phyloP scores from a whole-genome alignment of 2,797 vertebrate genomes.

The Poecilia velifera region DNA sequence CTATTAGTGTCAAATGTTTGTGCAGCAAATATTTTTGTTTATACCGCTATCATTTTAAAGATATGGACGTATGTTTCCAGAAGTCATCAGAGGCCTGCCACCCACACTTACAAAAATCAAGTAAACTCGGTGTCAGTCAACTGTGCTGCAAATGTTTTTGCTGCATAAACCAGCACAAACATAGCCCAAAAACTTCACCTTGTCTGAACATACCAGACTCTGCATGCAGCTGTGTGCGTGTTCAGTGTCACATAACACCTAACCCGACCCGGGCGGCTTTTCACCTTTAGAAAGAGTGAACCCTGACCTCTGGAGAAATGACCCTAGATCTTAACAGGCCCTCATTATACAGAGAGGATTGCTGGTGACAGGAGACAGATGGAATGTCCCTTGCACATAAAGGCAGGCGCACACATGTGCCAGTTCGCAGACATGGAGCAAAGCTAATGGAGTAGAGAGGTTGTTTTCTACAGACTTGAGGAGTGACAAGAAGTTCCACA shows the following conservation, averaged over 20 bases:
- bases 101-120: not conserved
- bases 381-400: conserved; percentile 61
- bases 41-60: too few species aligned
- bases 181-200: conserved; percentile 5
- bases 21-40: too few species aligned
- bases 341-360: conserved; percentile 70
- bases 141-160: too few species aligned
- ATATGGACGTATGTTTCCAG: too few species aligned
- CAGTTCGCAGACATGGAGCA: conserved; percentile 43
- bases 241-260: conserved; percentile 76
- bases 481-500: conserved; percentile 64
- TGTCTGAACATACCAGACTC: conserved; percentile 30
- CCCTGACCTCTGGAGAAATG: conserved; percentile 67
- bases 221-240: conserved; percentile 67
- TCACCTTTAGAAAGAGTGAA: conserved; percentile 68
- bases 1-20: too few species aligned
- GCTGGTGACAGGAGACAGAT: conserved; percentile 76
- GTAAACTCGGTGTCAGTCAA: not conserved
- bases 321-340: conserved; percentile 76
- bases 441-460: conserved; percentile 60
- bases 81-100: too few species aligned
- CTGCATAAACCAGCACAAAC: too few species aligned
- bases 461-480: conserved; percentile 58
- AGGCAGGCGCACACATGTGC: conserved; percentile 58
- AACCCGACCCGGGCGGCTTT: conserved; percentile 57